Percentiles rank a stretch among this genome's conserved stretches.
Conservation (phyloP, 1,140 invertebrate species). For the Zaprionus lachaisei region DNA sequence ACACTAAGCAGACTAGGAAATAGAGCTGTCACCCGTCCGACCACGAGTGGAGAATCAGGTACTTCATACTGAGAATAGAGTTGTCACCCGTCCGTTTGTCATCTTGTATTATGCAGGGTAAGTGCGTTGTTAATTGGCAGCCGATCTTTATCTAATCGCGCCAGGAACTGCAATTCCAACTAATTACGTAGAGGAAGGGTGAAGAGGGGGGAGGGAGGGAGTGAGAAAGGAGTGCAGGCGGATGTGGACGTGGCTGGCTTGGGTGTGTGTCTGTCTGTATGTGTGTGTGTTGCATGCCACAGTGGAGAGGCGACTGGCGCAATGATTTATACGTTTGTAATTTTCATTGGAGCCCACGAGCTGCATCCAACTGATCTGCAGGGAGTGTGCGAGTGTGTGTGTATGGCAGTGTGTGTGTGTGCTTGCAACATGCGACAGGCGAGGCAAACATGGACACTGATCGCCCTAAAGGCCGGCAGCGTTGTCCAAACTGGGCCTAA, state of each 20-base stretch:
- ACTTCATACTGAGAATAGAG: conserved; percentile 49
- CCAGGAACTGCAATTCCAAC: conserved; percentile 82
- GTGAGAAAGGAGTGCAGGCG: neutral
- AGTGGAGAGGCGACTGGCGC: conserved; percentile 37
- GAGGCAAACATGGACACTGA: conserved; percentile 76
- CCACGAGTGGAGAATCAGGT: neutral
- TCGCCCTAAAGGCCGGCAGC: conserved; percentile 61
- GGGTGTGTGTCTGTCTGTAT: neutral
- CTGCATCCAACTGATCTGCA: conserved; percentile 51
- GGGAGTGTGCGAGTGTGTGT: conserved; percentile 8
- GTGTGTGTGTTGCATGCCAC: conserved; percentile 29
- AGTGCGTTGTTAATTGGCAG: conserved; percentile 79
- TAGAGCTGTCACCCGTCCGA: neutral
- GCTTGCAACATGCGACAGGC: conserved; percentile 70
- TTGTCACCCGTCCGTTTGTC: conserved; percentile 60
- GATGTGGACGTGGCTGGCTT: conserved; percentile 2
- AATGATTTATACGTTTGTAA: conserved; percentile 83
- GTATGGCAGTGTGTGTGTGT: conserved; percentile 21
- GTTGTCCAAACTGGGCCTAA: conserved; percentile 73
- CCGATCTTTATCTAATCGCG: conserved; percentile 80
- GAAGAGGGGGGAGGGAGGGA: conserved; percentile 10
- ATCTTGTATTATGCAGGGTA: conserved; percentile 67
- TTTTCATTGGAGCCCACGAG: conserved; percentile 78
- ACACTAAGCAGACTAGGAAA: neutral
- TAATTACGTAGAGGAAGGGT: conserved; percentile 68